Evolutionary conservation across 1,140 invertebrate species (phyloP).

Genomic region (Solenopsis invicta): DNA sequence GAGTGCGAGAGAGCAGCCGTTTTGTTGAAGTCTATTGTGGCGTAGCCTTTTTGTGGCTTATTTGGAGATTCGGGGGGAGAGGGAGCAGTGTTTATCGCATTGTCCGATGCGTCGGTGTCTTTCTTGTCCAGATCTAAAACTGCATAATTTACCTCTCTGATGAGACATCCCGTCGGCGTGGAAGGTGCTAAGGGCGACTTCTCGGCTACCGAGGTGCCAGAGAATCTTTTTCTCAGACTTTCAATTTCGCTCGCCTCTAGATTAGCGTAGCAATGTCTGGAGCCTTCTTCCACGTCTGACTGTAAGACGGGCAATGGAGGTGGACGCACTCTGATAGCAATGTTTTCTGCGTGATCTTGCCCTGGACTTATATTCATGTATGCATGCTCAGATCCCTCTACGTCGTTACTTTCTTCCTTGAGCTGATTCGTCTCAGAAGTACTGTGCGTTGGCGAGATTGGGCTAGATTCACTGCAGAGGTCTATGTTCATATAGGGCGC

Average conservation of each 20-base stretch:
- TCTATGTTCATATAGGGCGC: slow-evolving; percentile 85
- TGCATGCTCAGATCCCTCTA: slow-evolving; percentile 82
- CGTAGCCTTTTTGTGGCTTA: slow-evolving; percentile 92
- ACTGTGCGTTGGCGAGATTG: slow-evolving; percentile 81
- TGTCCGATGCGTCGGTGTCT: slow-evolving; percentile 75
- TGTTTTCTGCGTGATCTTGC: slow-evolving; percentile 76
- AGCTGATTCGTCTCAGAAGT: slow-evolving; percentile 66
- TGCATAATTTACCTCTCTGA: slow-evolving; percentile 92
- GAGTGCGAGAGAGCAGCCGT: slow-evolving; percentile 94
- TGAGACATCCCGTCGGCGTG: slow-evolving; percentile 85
- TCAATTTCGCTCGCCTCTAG: slow-evolving; percentile 89
- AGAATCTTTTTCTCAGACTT: slow-evolving; percentile 84
- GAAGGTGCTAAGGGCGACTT: slow-evolving; percentile 85
- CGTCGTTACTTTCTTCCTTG: slow-evolving; percentile 72
- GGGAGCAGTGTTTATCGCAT: slow-evolving; percentile 67
- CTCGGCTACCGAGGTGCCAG: slow-evolving; percentile 82
- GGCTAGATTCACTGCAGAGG: slow-evolving; percentile 79
- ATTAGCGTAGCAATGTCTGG: slow-evolving; percentile 89
- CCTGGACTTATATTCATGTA: slow-evolving; percentile 90
- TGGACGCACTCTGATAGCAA: slow-evolving; percentile 55
- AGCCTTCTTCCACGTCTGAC: slow-evolving; percentile 81
- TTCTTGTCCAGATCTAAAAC: slow-evolving; percentile 91
- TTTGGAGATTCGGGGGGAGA: slow-evolving; percentile 88
- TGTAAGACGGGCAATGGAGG: slow-evolving; percentile 75
- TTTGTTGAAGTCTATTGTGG: slow-evolving; percentile 97